Conservation (phyloP, 2,888 invertebrate genomes). For the Cremastobaeus sp. region DNA sequence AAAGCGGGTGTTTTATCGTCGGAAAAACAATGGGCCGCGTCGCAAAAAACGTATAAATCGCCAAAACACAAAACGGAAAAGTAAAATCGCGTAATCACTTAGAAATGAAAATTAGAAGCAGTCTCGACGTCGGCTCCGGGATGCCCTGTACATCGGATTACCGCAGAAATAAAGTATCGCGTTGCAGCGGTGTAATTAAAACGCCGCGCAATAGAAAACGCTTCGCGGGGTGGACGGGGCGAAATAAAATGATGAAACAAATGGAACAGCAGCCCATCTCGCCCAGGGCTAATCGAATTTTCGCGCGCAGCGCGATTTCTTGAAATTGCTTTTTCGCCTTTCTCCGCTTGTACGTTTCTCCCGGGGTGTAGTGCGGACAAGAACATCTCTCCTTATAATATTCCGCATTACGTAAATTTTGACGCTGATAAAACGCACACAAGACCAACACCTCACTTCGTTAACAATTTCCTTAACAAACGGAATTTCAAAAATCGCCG, state of each 20-base stretch:
- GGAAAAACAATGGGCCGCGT: slow-evolving; percentile 1
- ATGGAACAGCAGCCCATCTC: slow-evolving; percentile 73
- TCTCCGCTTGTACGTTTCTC: slow-evolving; percentile 56
- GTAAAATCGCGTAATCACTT: slow-evolving; percentile 52
- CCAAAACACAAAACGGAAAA: slow-evolving; percentile 35
- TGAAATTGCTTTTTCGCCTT: slow-evolving; percentile 70
- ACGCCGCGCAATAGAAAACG: slow-evolving; percentile 72
- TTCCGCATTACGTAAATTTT: too few species aligned
- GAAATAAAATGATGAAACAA: slow-evolving; percentile 71
- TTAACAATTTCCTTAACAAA: too few species aligned
- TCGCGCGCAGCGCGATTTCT: slow-evolving; percentile 74
- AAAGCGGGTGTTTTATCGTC: too few species aligned
- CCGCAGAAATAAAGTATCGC: slow-evolving; percentile 69
- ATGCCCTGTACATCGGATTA: slow-evolving; percentile 65
- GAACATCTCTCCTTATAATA: not conserved
- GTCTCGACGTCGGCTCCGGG: slow-evolving; percentile 54
- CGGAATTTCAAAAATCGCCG: too few species aligned
- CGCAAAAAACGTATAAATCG: not conserved
- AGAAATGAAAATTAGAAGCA: slow-evolving; percentile 60
- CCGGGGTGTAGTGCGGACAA: not conserved
- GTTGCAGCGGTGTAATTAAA: slow-evolving; percentile 74
- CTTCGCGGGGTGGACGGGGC: slow-evolving; percentile 39
- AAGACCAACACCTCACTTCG: too few species aligned
- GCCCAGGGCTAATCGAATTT: slow-evolving; percentile 76
- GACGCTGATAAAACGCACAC: too few species aligned